A percentile compares a stretch with the other conserved stretches of the same genome.
These are phyloP conservation scores for Aselliscus stoliczkanus DNA, from an alignment of 2,797 vertebrate species.

Conservation along the genomic window DNA sequence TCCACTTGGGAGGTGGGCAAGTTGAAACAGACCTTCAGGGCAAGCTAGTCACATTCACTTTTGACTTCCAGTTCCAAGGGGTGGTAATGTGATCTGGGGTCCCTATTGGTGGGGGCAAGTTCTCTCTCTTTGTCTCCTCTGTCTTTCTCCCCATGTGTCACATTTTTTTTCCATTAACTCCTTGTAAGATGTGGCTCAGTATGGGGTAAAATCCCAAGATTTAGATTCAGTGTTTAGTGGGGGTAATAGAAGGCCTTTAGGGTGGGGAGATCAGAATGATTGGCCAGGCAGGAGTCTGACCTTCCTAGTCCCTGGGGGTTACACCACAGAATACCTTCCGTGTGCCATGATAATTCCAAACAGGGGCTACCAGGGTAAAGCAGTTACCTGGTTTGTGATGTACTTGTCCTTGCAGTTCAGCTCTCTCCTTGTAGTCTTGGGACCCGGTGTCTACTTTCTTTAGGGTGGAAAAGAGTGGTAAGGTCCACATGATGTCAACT, in stretches of 20 bases:
- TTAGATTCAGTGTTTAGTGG: background rate
- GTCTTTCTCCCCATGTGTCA: background rate
- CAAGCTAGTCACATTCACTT: background rate
- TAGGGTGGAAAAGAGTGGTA: constrained; percentile 83
- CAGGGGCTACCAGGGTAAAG: background rate
- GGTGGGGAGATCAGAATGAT: background rate
- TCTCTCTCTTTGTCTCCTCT: background rate
- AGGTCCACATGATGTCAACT: constrained; percentile 49
- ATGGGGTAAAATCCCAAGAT: background rate
- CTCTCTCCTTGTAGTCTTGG: constrained; percentile 68
- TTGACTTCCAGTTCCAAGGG: background rate
- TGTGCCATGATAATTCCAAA: background rate
- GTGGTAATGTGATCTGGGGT: background rate
- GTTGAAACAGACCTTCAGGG: background rate
- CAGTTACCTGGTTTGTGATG: constrained; percentile 24
- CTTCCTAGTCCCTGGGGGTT: background rate
- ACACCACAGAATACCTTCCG: background rate
- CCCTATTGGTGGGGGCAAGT: background rate
- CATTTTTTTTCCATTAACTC: background rate
- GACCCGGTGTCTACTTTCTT: constrained; percentile 79
- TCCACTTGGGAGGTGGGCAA: background rate
- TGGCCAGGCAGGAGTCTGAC: background rate
- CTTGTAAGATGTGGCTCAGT: background rate
- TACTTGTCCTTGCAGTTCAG: constrained; percentile 60
- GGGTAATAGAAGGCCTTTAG: background rate